Evolutionary conservation across 1,140 invertebrate genomes (phyloP).

Genomic region (Drosophila quadrilineata): DNA sequence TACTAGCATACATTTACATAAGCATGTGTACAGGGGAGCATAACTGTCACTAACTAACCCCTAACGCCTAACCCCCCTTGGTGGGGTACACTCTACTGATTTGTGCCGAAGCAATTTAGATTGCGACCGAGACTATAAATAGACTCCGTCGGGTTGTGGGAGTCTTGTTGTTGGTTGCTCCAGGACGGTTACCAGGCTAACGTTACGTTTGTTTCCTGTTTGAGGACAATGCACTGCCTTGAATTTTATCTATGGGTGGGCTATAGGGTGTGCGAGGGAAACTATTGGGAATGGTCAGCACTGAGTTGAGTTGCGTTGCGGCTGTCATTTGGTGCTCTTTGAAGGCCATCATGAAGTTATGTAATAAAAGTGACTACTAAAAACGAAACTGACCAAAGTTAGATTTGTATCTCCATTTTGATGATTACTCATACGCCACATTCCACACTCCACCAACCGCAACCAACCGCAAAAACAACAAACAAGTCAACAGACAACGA

Average conservation of each 20-base stretch:
- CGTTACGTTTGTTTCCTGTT: conserved; percentile 44
- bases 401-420: conserved; percentile 73
- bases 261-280: too few relatives aligned
- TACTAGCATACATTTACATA: neutral
- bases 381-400: conserved; percentile 65
- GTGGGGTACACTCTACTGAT: conserved; percentile 9
- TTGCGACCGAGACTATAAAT: conserved; percentile 57
- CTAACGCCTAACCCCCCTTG: neutral
- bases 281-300: conserved; percentile 4
- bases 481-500: conserved; percentile 19
- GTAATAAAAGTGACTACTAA: conserved; percentile 56
- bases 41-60: conserved; percentile 24
- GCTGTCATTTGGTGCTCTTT: conserved; percentile 37
- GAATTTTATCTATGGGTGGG: conserved; percentile 31
- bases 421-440: conserved; percentile 73
- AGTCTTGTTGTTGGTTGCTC: conserved; percentile 36
- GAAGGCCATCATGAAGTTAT: conserved; percentile 63
- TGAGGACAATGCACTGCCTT: conserved; percentile 77
- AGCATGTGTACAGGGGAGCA: conserved; percentile 8
- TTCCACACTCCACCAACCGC: conserved; percentile 26
- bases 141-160: too few relatives aligned
- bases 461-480: conserved; percentile 1
- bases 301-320: neutral
- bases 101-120: conserved; percentile 41
- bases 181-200: conserved; percentile 46